phyloP scores from a whole-genome alignment of 2,113 vertebrate species.

The Poecilia latipinna region DNA sequence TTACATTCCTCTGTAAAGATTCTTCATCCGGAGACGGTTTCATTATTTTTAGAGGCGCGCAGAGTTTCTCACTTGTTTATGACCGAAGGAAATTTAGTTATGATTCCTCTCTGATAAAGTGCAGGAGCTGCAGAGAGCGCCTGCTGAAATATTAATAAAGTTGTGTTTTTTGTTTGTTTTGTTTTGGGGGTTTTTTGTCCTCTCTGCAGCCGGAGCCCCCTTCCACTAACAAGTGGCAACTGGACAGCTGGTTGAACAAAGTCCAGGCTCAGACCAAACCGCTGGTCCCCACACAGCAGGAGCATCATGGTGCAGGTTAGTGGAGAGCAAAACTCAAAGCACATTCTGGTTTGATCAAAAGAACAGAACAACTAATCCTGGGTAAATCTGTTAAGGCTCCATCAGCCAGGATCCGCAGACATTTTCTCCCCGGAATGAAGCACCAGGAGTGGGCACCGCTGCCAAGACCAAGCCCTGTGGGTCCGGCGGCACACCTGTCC shows the following conservation, averaged over 20 bases:
- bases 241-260: conserved; percentile 97
- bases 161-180: neutral
- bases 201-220: conserved; percentile 87
- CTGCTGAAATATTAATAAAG: neutral
- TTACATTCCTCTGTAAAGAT: neutral
- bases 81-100: neutral
- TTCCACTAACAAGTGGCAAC: conserved; percentile 94
- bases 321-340: conserved; percentile 14
- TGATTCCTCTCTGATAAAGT: conserved; percentile 1
- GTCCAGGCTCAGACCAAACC: conserved; percentile 95
- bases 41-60: neutral
- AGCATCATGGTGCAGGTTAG: conserved; percentile 84
- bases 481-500: conserved; percentile 44
- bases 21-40: neutral
- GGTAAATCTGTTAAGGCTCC: conserved; percentile 55
- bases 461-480: conserved; percentile 84
- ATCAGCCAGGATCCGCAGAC: conserved; percentile 60
- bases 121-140: too few relatives aligned
- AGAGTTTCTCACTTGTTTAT: neutral
- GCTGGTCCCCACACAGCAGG: conserved; percentile 88
- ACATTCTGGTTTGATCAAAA: too few relatives aligned
- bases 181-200: too few relatives aligned
- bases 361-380: neutral
- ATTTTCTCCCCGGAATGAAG: conserved; percentile 59
- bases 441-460: conserved; percentile 58